Evolutionary conservation across 2,113 vertebrate genomes (phyloP).

Genomic region (Lanius ludovicianus): DNA sequence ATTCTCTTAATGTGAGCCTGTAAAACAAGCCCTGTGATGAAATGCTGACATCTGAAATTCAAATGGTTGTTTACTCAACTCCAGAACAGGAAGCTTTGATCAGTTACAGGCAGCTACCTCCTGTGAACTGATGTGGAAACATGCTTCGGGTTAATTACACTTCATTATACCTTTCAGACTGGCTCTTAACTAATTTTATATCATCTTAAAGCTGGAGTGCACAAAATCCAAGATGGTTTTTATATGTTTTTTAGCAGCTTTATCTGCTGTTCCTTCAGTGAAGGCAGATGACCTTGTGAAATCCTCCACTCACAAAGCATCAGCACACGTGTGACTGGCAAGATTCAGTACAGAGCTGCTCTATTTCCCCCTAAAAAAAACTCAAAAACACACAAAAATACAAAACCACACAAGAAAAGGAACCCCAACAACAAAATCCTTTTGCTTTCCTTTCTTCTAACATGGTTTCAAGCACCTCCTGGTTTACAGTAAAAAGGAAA

Average conservation of each 20-base stretch:
- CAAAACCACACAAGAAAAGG: background rate
- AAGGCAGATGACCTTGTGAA: background rate
- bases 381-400: background rate
- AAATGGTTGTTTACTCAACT: background rate
- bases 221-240: background rate
- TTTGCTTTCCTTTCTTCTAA: background rate
- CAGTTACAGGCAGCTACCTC: background rate
- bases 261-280: background rate
- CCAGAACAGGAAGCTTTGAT: background rate
- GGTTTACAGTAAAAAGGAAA: background rate
- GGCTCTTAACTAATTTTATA: background rate
- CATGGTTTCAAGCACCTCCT: background rate
- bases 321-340: background rate
- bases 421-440: background rate
- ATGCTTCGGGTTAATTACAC: background rate
- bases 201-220: background rate
- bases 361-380: background rate
- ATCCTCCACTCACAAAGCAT: background rate
- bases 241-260: background rate
- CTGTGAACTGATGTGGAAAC: background rate
- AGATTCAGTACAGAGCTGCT: background rate
- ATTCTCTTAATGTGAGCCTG: background rate
- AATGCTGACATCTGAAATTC: background rate
- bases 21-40: background rate
- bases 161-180: background rate